These are phyloP conservation scores for Trachymyrmex septentrionalis DNA, from an alignment of 1,140 invertebrate species.

Conservation along the genomic window DNA sequence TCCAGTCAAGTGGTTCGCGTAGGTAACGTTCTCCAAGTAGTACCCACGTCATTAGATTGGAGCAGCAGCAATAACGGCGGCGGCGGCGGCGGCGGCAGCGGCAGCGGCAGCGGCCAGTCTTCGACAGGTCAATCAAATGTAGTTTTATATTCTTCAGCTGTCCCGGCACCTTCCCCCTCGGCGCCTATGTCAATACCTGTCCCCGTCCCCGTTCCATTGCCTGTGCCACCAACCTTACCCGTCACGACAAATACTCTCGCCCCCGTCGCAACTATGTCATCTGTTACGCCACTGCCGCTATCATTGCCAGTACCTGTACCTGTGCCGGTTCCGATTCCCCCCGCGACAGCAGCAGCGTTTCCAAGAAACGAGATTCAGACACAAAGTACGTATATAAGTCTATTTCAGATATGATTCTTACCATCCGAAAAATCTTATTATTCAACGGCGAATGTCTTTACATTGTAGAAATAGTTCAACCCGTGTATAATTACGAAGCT, in stretches of 20 bases:
- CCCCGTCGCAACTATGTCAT: constrained; percentile 57
- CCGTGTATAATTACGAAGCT: constrained; percentile 85
- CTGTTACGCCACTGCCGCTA: constrained; percentile 39
- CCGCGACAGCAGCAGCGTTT: constrained; percentile 53
- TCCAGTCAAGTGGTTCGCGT: constrained; percentile 85
- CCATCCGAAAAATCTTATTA: neutral
- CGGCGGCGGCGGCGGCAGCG: too few species aligned
- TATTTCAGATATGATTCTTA: neutral
- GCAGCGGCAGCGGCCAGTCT: constrained; percentile 2
- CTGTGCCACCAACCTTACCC: constrained; percentile 62
- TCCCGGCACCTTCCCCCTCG: constrained; percentile 57
- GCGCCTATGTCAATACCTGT: constrained; percentile 75
- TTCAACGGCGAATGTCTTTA: neutral
- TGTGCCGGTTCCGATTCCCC: constrained; percentile 67
- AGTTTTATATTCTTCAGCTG: constrained; percentile 61
- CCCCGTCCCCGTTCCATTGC: constrained; percentile 77
- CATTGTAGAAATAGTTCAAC: constrained; percentile 75
- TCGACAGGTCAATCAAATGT: constrained; percentile 59
- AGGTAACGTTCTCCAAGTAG: constrained; percentile 87
- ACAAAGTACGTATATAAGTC: constrained; percentile 67
- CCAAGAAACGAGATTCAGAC: constrained; percentile 55
- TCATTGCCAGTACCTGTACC: constrained; percentile 76
- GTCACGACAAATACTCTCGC: constrained; percentile 44
- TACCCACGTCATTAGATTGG: constrained; percentile 85
- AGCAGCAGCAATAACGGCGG: constrained; percentile 25